phyloP scores from a whole-genome alignment of 2,113 vertebrate genomes.

The Paradisaea rubra region DNA sequence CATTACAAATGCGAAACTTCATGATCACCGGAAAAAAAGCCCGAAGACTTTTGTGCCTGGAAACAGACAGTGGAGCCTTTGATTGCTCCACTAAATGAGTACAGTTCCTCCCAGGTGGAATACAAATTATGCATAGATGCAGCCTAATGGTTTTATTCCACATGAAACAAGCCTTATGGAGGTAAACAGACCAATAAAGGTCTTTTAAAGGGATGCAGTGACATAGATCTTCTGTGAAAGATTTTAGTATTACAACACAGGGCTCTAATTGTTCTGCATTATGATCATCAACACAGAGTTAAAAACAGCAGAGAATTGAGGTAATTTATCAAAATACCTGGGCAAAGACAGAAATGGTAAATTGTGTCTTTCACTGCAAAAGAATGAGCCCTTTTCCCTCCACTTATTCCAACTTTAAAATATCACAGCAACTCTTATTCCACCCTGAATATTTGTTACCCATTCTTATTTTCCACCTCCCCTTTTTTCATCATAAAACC shows the following conservation, averaged over 20 bases:
- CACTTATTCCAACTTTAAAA: background rate
- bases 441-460: background rate
- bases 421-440: background rate
- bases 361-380: background rate
- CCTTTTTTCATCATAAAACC: background rate
- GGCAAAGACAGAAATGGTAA: background rate
- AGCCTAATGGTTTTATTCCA: conserved; percentile 41
- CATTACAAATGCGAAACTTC: background rate
- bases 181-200: conserved; percentile 20
- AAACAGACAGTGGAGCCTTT: background rate
- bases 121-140: conserved; percentile 9
- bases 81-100: background rate
- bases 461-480: background rate
- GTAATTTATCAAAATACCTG: background rate
- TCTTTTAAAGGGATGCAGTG: background rate
- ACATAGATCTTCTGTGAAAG: background rate
- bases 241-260: conserved; percentile 14
- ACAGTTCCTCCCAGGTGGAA: conserved; percentile 22
- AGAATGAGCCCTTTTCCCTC: background rate
- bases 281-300: background rate
- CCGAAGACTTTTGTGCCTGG: background rate
- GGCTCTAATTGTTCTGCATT: background rate
- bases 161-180: conserved; percentile 11
- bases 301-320: background rate
- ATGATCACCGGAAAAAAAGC: background rate